Evolutionary conservation across 2,113 vertebrate species (phyloP), one percentile per base, ranked within the genome.

Genomic region (Psittacula cyanocephala): DNA sequence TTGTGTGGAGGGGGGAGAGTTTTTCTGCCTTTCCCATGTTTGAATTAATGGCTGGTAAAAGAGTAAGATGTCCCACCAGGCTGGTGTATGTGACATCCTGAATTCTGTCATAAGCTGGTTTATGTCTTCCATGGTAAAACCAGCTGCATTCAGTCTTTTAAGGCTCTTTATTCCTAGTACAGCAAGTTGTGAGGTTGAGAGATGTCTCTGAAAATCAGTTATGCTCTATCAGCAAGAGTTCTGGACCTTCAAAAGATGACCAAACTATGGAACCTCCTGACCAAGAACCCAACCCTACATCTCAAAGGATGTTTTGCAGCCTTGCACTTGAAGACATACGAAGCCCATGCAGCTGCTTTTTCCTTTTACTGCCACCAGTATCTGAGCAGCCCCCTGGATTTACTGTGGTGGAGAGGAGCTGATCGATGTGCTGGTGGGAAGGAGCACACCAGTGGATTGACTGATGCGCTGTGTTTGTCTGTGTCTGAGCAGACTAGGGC

Each of bases 111-210:
- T 57, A 39, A 85, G 17, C 17, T 74, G 43, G 1, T 63, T 75
- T 80, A n/a, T 65, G 33, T 63, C 22, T 85, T 95, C 25, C 44
- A 18, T 37, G 53, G 71, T 14, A 69, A 88, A 92, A 52, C 5
- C 33, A 75, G 8, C 39, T 85, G 31, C 25, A 43, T 37, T 77
- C 44, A 82, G 43, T 14, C 39, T 78, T 43, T 53, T 43, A 50
- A 79, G 29, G 10, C 60, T 74, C n/a, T 60, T 79, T 80, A 41
- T 46, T 85, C 63, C 50, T 16, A 35, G 22, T 24, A 65, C 24
- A 77, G 17, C 0, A 0, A 65, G 27, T n/a, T 57, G 39, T 2
- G 6, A 74, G 31, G 13, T 69, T 41, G 70, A 70, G 44, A 84
- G 62, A 18, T 39, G 2, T n/a, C 25, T 82, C 47, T 70, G 64